Conservation (phyloP, 2,888 invertebrate species). For the Schrankia costaestrigalis region DNA sequence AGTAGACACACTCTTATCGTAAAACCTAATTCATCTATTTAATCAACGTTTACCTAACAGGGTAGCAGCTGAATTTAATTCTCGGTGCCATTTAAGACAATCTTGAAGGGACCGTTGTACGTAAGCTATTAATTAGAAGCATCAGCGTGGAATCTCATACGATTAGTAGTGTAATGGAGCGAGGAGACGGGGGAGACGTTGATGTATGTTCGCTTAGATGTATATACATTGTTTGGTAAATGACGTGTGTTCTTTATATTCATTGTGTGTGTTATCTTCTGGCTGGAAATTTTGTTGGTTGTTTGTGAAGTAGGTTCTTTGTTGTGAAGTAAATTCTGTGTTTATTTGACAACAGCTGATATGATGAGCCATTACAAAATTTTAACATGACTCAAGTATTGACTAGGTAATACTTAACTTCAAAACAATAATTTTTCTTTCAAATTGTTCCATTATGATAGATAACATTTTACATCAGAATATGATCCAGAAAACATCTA, state of each 20-base stretch:
- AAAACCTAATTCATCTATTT: constrained; percentile 29
- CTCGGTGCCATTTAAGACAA: constrained; percentile 38
- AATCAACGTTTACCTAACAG: constrained; percentile 29
- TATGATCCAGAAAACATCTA: too few relatives aligned
- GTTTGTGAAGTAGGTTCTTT: too few relatives aligned
- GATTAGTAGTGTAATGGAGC: constrained; percentile 71
- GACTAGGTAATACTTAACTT: too few relatives aligned
- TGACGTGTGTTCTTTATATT: constrained; percentile 13
- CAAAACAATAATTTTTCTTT: too few relatives aligned
- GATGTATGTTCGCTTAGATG: constrained; percentile 46
- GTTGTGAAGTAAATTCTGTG: background rate
- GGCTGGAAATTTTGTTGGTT: too few relatives aligned
- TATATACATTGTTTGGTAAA: constrained; percentile 26
- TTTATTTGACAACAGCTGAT: too few relatives aligned
- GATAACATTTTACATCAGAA: too few relatives aligned
- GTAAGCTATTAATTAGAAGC: constrained; percentile 65
- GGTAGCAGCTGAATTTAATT: constrained; percentile 38
- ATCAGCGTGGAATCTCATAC: constrained; percentile 66
- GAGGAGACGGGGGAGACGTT: constrained; percentile 51
- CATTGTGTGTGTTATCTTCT: constrained; percentile 1
- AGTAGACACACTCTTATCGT: constrained; percentile 12
- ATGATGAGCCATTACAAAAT: too few relatives aligned
- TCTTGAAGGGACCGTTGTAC: constrained; percentile 45
- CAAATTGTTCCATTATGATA: too few relatives aligned
- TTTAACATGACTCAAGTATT: too few relatives aligned